phyloP scores from a whole-genome alignment of 1,140 invertebrate genomes.

The Papilio xuthus region DNA sequence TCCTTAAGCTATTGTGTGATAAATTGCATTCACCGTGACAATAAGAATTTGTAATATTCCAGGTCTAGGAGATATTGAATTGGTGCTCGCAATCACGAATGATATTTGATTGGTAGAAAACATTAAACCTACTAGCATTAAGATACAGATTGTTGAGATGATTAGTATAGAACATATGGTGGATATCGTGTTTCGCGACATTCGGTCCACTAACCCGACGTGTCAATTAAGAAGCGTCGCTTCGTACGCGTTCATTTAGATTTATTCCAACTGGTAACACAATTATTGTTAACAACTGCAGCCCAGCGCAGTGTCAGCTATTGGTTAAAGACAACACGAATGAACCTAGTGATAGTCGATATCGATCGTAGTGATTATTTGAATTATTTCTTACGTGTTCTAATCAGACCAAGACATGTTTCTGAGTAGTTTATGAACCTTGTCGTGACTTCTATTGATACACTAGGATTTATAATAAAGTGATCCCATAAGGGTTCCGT shows the following conservation, averaged over 20 bases:
- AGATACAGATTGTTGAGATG: constrained; percentile 57
- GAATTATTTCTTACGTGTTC: neutral
- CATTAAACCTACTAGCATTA: constrained; percentile 51
- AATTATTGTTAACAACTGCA: constrained; percentile 64
- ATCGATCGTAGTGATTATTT: neutral
- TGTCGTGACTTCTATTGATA: too few species aligned
- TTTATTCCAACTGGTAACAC: constrained; percentile 70
- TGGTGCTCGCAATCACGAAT: constrained; percentile 38
- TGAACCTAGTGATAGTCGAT: neutral
- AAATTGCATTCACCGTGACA: neutral
- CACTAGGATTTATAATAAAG: too few species aligned
- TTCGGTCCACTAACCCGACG: constrained; percentile 64
- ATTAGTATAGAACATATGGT: constrained; percentile 54
- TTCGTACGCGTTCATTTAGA: constrained; percentile 67
- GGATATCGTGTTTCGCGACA: constrained; percentile 41
- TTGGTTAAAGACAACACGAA: neutral
- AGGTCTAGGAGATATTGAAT: constrained; percentile 11
- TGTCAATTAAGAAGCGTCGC: constrained; percentile 68
- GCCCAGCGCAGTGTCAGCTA: neutral
- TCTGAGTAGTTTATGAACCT: too few species aligned
- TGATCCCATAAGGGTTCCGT: neutral
- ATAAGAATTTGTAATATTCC: neutral
- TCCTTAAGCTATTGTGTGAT: neutral
- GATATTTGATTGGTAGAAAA: constrained; percentile 46
- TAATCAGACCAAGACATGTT: neutral